Evolutionary conservation across 37 sponge, comb jelly and placozoan genomes (phyloP), one percentile per base, ranked within the genome.

Genomic region (Haliclona indistincta): DNA sequence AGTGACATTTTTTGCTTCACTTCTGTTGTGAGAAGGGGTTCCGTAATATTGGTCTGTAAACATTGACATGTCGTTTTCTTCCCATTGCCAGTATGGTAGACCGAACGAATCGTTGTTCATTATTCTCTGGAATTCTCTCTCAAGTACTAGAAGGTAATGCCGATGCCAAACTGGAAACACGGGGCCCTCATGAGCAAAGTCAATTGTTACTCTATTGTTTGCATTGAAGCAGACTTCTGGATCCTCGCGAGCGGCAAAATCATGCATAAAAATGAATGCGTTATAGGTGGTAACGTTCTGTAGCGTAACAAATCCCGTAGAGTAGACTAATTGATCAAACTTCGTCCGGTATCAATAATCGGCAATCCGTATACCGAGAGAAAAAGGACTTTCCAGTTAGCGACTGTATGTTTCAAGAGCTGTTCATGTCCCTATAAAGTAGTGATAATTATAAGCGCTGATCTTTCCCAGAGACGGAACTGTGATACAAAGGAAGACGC

Each of bases 21-120:
- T 43, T n/a, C 2, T 11, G 30, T 25, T 56, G 22, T 26, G 34
- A 40, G 63, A 38, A 37, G 75, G 75, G 0, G 38, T 32, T 40
- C 75, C 75, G 26, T 42, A 56, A 43, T 74, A 56, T 3, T 74
- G 43, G 23, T 30, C 36, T n/a, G 61, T 36, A 35, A 74, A 74
- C 25, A 33, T 8, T 22, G 56, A 54, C 23, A 32, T 56, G 28
- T 55, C 56, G 19, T n/a, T n/a, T n/a, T 43, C 44, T 13, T 67
- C 63, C 80, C 80, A 79, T 22, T 68, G 38, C 80, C 80, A 79
- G 70, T 79, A 68, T 3, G 80, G 70, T 37, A 79, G 47, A 23
- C 56, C 41, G 53, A 79, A 79, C 5, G 34, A 37, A 38, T 34
- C 54, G 8, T 68, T 56, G 2, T 51, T 53, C 54, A 54, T 17